Evolutionary conservation across 2,888 invertebrate species (phyloP).

Genomic region (Lycaena phlaeas): DNA sequence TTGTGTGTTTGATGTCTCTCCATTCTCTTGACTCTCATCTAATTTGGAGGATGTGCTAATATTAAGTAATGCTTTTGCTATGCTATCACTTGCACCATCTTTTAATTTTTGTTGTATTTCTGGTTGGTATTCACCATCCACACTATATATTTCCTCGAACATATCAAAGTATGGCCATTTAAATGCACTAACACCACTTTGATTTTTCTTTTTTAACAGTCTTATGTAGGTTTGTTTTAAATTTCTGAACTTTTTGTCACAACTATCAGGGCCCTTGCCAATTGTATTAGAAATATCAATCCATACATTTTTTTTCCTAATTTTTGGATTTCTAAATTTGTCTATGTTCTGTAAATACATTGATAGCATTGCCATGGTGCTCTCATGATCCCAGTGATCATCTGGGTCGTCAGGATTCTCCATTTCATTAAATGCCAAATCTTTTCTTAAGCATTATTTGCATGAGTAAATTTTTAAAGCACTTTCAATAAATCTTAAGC

Average conservation of each 20-base stretch:
- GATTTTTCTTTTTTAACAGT: conserved; percentile 48
- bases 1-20: conserved; percentile 34
- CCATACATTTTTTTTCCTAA: conserved; percentile 62
- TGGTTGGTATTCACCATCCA: conserved; percentile 52
- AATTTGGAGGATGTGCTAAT: conserved; percentile 36
- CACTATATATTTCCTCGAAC: conserved; percentile 54
- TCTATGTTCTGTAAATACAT: conserved; percentile 52
- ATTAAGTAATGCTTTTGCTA: conserved; percentile 47
- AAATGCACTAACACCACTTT: conserved; percentile 37
- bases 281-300: conserved; percentile 44
- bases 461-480: too few species aligned
- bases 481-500: too few species aligned
- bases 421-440: conserved; percentile 42
- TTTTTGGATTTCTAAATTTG: conserved; percentile 56
- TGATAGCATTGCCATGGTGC: conserved; percentile 40
- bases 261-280: conserved; percentile 51
- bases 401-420: conserved; percentile 46
- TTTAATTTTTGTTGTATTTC: conserved; percentile 53
- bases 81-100: conserved; percentile 40
- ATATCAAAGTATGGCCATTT: conserved; percentile 62
- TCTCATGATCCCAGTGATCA: conserved; percentile 55
- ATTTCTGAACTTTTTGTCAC: conserved; percentile 63
- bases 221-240: conserved; percentile 58
- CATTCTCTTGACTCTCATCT: conserved; percentile 31
- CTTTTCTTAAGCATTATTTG: too few species aligned